Base-by-base conservation (phyloP, 2,888 invertebrate genomes). In the Alviniconcha strummeri region DNA sequence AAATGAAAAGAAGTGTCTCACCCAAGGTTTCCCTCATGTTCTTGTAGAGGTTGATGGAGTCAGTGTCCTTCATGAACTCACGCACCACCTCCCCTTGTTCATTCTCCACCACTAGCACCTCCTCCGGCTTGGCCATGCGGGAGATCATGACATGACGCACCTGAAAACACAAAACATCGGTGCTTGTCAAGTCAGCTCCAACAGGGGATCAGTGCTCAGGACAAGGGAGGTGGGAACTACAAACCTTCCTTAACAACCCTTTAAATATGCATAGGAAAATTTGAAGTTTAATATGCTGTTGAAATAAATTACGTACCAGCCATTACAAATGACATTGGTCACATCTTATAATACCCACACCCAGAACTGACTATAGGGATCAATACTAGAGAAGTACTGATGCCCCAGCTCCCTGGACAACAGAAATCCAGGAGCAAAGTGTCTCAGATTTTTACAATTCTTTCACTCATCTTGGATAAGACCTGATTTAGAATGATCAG, bases 61-160 rank as follows among this genome's bases (percentile, higher is more conserved):
- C 99, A 69, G 99, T 99, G 94, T 99, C 99, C 94, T 99, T 99
- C 98, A 99, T 99, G 93, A 99, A 99, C 94, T 99, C 99, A 87
- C 99, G 95, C 13, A 99, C 99, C 85, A 99, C 98, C 95, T 99
- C 99, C 72, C 99, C 99, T 94, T 99, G 99, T 93, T 99, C 99
- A 95, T 99, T 99, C 94, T 99, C 99, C 72, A 99, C 99, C 77
- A 99, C 98, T 86, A 99, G 95, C 67, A 99, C 99, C 95, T 99
- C 99, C 94, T 99, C 99, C 0, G 99, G 99, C 94, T 99, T 99
- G 36, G 99, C 99, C 99, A 99, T 99, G 90, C 99, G 96, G 85
- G 98, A 98, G 92, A 99, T 99, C 98, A 99, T 99, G 78, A 98
- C 98, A 92, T 97, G 97, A 75, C 99, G 96, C 72, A 99, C 96